These are phyloP conservation scores for Brachynemurus nebulosus DNA, from an alignment of 2,888 invertebrate species.

Conservation along the genomic window DNA sequence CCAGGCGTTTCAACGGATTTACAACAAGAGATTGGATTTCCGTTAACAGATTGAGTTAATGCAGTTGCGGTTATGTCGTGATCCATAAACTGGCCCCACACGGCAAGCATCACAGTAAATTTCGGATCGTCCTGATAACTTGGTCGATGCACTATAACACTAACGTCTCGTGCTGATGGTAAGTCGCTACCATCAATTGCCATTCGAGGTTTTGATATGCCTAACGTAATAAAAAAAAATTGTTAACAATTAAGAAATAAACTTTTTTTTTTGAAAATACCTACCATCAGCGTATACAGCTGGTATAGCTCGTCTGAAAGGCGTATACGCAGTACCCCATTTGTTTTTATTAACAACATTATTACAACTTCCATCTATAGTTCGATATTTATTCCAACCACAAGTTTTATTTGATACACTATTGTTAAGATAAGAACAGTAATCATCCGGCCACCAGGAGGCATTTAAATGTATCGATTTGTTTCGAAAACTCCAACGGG, in stretches of 20 bases:
- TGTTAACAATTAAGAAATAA: slow-evolving; percentile 24
- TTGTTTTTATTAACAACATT: slow-evolving; percentile 45
- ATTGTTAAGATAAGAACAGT: background rate
- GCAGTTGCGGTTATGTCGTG: slow-evolving; percentile 81
- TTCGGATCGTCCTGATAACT: slow-evolving; percentile 57
- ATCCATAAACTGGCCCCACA: slow-evolving; percentile 81
- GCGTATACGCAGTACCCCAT: slow-evolving; percentile 59
- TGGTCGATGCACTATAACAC: slow-evolving; percentile 57
- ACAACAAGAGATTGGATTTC: slow-evolving; percentile 60
- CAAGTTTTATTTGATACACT: background rate
- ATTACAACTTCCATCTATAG: slow-evolving; percentile 64
- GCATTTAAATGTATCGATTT: slow-evolving; percentile 28
- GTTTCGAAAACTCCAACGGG: slow-evolving; percentile 27
- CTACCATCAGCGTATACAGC: slow-evolving; percentile 66
- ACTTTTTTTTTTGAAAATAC: slow-evolving; percentile 14
- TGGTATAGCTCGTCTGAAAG: slow-evolving; percentile 57
- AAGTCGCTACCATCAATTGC: slow-evolving; percentile 38
- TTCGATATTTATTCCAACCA: slow-evolving; percentile 40
- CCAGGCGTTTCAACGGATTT: slow-evolving; percentile 22
- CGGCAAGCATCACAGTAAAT: slow-evolving; percentile 73
- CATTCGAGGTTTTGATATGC: slow-evolving; percentile 47
- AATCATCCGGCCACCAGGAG: slow-evolving; percentile 23
- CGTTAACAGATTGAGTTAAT: slow-evolving; percentile 53
- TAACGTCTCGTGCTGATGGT: slow-evolving; percentile 64
- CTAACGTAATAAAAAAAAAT: slow-evolving; percentile 31